Conservation (phyloP, 2,888 invertebrate species). For the Hemistola chrysoprasaria region DNA sequence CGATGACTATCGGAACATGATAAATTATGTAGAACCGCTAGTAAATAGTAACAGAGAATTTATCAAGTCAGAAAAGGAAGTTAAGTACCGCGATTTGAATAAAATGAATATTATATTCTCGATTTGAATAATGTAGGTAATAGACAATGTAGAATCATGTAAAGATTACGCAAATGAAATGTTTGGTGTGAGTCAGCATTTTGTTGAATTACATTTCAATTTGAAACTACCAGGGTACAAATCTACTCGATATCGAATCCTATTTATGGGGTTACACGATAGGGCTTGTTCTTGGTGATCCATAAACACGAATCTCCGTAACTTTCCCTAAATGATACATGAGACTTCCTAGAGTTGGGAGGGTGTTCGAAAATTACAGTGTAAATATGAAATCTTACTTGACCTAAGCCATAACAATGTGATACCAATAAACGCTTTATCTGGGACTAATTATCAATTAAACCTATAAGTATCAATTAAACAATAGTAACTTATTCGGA, state of each 20-base stretch:
- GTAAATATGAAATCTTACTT: too few relatives aligned
- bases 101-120: constrained; percentile 25
- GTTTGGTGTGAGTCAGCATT: constrained; percentile 60
- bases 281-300: constrained; percentile 51
- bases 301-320: constrained; percentile 45
- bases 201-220: constrained; percentile 65
- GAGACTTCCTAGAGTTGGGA: constrained; percentile 4
- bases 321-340: constrained; percentile 53
- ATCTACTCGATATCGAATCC: constrained; percentile 54
- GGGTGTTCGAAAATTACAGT: constrained; percentile 3
- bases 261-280: constrained; percentile 65
- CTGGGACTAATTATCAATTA: too few relatives aligned
- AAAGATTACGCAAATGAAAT: constrained; percentile 57
- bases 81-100: constrained; percentile 33
- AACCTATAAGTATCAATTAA: too few relatives aligned
- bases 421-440: not conserved
- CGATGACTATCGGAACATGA: constrained; percentile 50
- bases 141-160: constrained; percentile 35
- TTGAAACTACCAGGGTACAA: constrained; percentile 56
- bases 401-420: not conserved
- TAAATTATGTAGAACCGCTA: constrained; percentile 47
- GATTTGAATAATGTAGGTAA: constrained; percentile 28
- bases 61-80: constrained; percentile 44
- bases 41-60: constrained; percentile 44
- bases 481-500: too few relatives aligned